phyloP scores from a whole-genome alignment of 23 tunicate genomes.

The Halocynthia aurantium region DNA sequence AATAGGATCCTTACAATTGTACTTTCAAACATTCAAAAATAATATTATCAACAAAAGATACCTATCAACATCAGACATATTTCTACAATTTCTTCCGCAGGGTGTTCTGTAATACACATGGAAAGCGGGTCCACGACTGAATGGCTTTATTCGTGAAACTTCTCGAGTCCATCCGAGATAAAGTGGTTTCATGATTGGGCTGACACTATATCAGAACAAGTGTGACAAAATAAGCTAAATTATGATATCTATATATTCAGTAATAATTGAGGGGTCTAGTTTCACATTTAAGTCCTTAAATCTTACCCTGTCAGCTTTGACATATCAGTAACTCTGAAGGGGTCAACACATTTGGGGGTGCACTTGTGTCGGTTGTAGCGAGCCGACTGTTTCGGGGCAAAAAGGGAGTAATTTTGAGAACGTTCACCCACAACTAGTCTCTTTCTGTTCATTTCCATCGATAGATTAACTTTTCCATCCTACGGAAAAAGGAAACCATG shows the following conservation, averaged over 20 bases:
- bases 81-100: conserved; percentile 69
- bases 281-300: not conserved
- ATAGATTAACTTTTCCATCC: no score
- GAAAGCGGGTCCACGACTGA: conserved; percentile 19
- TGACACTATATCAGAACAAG: conserved; percentile 19
- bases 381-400: not conserved
- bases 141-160: conserved; percentile 26
- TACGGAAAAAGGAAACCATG: no score
- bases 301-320: conserved; percentile 6
- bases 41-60: not conserved
- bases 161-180: conserved; percentile 71
- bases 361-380: conserved; percentile 4
- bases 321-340: conserved; percentile 1
- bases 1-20: no score
- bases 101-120: conserved; percentile 73
- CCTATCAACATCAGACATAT: conserved; percentile 63
- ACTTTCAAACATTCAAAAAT: no score
- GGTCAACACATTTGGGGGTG: conserved; percentile 10
- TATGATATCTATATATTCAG: not conserved
- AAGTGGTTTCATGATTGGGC: conserved; percentile 62
- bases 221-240: not conserved
- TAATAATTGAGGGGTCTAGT: not conserved
- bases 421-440: no score
- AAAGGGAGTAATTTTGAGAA: no score
- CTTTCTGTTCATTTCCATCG: no score